A percentile compares a stretch with the other conserved stretches of the same genome.
These are phyloP conservation scores for Rhizomys pruinosus DNA, from an alignment of 2,113 vertebrate genomes.

Conservation along the genomic window DNA sequence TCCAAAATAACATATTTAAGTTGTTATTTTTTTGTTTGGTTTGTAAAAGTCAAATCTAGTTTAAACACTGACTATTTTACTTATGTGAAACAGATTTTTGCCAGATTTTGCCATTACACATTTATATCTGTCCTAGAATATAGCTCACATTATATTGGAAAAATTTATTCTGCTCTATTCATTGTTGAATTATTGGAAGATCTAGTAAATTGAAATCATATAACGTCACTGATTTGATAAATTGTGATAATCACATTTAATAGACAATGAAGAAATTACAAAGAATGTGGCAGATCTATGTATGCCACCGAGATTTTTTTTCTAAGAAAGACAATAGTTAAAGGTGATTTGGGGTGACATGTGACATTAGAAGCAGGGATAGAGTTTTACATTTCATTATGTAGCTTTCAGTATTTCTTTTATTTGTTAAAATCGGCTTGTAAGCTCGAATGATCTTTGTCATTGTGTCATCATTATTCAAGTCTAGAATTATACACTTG, in stretches of 20 bases:
- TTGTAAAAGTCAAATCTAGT: neutral
- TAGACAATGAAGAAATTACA: neutral
- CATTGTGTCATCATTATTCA: neutral
- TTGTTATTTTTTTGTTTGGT: neutral
- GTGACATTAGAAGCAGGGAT: neutral
- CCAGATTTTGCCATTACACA: neutral
- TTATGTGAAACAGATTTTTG: neutral
- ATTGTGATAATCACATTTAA: neutral
- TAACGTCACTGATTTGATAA: neutral
- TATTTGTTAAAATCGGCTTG: neutral
- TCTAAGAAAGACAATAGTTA: neutral
- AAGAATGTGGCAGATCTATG: neutral
- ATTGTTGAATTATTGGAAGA: neutral
- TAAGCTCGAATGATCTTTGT: neutral
- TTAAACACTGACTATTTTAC: neutral
- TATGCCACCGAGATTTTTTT: neutral
- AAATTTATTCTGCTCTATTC: neutral
- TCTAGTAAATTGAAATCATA: neutral
- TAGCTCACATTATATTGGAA: neutral
- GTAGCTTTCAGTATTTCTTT: neutral
- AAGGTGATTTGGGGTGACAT: neutral
- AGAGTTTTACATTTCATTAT: neutral
- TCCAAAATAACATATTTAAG: neutral
- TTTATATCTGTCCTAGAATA: neutral
- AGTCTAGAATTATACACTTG: neutral